Evolutionary conservation across 2,888 invertebrate species (phyloP).

Genomic region (Orthosia gracilis): DNA sequence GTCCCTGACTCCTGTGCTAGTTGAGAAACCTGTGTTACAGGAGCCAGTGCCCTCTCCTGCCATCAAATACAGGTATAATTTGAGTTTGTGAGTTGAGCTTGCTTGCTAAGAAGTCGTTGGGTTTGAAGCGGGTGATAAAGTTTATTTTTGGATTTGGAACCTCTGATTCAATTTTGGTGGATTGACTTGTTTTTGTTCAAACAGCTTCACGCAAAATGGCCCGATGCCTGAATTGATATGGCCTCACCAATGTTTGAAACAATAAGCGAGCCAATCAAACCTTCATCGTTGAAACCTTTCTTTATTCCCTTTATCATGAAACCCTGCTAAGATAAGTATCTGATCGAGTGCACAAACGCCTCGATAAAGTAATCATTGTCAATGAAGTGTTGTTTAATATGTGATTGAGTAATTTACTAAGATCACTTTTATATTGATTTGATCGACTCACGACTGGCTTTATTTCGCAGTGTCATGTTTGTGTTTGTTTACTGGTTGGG

Average conservation of each 20-base stretch:
- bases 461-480: conserved; percentile 4
- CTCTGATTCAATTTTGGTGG: background rate
- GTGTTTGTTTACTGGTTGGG: conserved; percentile 31
- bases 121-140: conserved; percentile 2
- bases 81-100: background rate
- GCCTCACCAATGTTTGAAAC: background rate
- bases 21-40: no score
- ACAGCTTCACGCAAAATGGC: background rate
- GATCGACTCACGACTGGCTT: conserved; percentile 9
- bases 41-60: no score
- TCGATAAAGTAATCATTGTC: conserved; percentile 50
- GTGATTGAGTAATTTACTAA: conserved; percentile 41
- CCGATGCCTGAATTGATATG: background rate
- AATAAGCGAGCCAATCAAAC: background rate
- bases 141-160: conserved; percentile 15
- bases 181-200: conserved; percentile 16
- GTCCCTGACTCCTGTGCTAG: no score
- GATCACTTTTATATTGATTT: conserved; percentile 42
- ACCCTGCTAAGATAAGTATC: conserved; percentile 27
- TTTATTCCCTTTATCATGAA: conserved; percentile 31
- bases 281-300: conserved; percentile 1
- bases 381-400: conserved; percentile 41
- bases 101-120: conserved; percentile 11
- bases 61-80: conserved; percentile 28
- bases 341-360: conserved; percentile 36